Evolutionary conservation across 2,797 vertebrate species (phyloP).

Genomic region (Cygnus olor): DNA sequence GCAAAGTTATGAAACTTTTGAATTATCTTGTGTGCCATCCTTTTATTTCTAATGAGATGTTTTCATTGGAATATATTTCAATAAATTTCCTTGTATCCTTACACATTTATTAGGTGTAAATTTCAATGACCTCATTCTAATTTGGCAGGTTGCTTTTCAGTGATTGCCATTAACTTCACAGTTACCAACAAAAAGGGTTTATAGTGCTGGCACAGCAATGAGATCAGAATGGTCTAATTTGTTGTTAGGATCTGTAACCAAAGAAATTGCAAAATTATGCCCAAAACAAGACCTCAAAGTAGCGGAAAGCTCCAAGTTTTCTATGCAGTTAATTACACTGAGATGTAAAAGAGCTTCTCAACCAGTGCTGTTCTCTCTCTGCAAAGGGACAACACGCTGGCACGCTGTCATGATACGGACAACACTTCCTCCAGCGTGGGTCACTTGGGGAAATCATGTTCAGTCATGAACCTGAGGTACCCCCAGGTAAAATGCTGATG

Average conservation of each 20-base stretch:
- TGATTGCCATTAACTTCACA: neutral
- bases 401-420: neutral
- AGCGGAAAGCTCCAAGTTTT: neutral
- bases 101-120: neutral
- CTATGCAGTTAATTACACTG: neutral
- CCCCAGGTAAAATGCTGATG: neutral
- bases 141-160: neutral
- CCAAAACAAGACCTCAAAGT: neutral
- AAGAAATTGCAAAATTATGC: conserved; percentile 33
- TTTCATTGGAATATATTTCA: neutral
- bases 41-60: neutral
- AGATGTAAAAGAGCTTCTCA: neutral
- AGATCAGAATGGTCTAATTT: neutral
- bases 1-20: neutral
- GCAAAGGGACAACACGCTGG: neutral
- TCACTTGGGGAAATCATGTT: neutral
- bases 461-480: neutral
- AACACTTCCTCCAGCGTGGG: neutral
- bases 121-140: conserved; percentile 28
- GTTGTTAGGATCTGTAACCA: conserved; percentile 32
- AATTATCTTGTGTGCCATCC: neutral
- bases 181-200: neutral
- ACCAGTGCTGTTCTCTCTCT: neutral
- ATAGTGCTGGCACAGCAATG: neutral
- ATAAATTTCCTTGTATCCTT: neutral